These are phyloP conservation scores for Erebia aethiops DNA, from an alignment of 2,888 invertebrate species.

Conservation along the genomic window DNA sequence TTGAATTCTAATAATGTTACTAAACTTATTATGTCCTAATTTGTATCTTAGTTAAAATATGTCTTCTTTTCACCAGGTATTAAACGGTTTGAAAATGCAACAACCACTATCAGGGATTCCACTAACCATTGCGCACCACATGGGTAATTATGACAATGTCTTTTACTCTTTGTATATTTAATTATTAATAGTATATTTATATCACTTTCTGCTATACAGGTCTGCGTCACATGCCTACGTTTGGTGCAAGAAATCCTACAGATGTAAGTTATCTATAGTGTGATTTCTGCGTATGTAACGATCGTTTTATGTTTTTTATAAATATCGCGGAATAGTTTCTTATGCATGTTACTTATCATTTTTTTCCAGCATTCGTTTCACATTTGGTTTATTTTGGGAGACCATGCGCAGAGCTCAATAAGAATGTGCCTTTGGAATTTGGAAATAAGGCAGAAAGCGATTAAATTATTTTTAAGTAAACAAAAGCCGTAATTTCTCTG, in stretches of 20 bases:
- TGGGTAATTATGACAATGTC: conserved; percentile 55
- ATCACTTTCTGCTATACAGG: conserved; percentile 50
- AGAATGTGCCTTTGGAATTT: too few relatives aligned
- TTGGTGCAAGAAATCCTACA: conserved; percentile 48
- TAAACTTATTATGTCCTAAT: background rate
- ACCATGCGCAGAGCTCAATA: too few relatives aligned
- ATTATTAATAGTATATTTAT: background rate
- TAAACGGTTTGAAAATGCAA: conserved; percentile 70
- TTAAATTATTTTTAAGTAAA: too few relatives aligned
- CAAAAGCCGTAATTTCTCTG: too few relatives aligned
- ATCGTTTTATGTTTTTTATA: too few relatives aligned
- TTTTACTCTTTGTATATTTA: background rate
- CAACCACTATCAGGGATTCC: conserved; percentile 73
- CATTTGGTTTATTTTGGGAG: too few relatives aligned
- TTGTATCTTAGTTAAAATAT: background rate
- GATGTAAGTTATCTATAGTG: conserved; percentile 46
- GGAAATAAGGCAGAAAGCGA: too few relatives aligned
- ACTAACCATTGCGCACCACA: conserved; percentile 72
- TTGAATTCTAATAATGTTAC: too few relatives aligned
- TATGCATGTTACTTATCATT: too few relatives aligned
- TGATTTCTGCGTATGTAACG: background rate
- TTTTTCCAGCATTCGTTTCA: too few relatives aligned
- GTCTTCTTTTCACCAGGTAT: conserved; percentile 52
- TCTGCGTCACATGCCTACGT: conserved; percentile 57
- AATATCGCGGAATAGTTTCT: too few relatives aligned